A percentile compares a stretch with the other conserved stretches of the same genome.
phyloP scores from a whole-genome alignment of 2,797 vertebrate genomes.

The Cossypha polioptera region DNA sequence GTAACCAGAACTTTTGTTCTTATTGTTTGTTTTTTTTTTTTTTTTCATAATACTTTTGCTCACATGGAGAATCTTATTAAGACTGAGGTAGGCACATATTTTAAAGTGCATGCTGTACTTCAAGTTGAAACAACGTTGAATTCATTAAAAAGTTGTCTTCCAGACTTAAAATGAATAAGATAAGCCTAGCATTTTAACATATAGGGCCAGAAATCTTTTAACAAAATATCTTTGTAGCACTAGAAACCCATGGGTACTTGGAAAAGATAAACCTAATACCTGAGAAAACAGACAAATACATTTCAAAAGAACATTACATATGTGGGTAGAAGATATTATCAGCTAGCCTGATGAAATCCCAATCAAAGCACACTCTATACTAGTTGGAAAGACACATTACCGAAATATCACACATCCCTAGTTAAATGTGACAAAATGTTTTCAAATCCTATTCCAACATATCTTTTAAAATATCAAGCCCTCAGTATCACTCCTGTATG shows the following conservation, averaged over 20 bases:
- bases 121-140: neutral
- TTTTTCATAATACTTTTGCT: neutral
- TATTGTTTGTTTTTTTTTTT: neutral
- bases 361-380: neutral
- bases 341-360: neutral
- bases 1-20: neutral
- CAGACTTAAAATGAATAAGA: neutral
- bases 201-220: neutral
- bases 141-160: neutral
- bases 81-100: neutral
- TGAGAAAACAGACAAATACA: neutral
- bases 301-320: neutral
- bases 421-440: neutral
- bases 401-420: neutral
- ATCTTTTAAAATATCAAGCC: fast-evolving
- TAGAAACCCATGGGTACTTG: neutral
- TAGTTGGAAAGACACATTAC: neutral
- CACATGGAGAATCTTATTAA: neutral
- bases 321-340: neutral
- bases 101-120: neutral
- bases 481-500: neutral
- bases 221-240: neutral
- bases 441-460: neutral
- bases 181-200: neutral
- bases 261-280: neutral